Percentiles rank a stretch among this genome's conserved stretches.
Evolutionary conservation across 1,140 invertebrate species (phyloP).

Genomic region (Lanistes nyassanus): DNA sequence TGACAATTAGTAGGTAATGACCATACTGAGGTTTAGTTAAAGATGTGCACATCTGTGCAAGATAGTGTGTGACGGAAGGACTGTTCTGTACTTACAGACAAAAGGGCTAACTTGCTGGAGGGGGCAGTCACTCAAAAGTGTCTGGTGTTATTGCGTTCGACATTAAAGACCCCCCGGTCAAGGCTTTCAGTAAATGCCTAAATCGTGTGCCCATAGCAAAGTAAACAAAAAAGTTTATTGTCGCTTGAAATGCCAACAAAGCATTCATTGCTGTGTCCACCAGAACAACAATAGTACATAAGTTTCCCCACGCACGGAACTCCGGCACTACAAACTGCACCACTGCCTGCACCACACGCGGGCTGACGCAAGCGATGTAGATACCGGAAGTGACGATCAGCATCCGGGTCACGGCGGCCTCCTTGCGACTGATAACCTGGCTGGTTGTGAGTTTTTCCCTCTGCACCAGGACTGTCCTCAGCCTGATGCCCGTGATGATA

Average conservation of each 20-base stretch:
- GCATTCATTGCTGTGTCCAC: neutral
- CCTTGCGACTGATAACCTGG: conserved; percentile 1
- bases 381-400: conserved; percentile 14
- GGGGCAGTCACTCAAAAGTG: no score
- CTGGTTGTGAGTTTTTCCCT: neutral
- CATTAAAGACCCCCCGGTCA: no score
- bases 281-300: neutral
- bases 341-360: neutral
- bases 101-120: no score
- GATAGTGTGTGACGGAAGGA: no score
- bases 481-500: conserved; percentile 8
- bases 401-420: conserved; percentile 7
- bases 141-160: no score
- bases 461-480: neutral
- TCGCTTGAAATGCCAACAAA: neutral
- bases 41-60: no score
- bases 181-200: neutral
- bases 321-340: neutral
- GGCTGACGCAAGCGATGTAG: conserved; percentile 18
- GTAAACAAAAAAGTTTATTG: conserved; percentile 10
- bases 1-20: no score
- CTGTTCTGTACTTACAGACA: no score
- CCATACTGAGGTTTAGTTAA: no score
- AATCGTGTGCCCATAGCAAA: conserved; percentile 1
- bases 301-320: neutral